Conservation (phyloP, 2,888 invertebrate species). For the Trachelus troglodyta region DNA sequence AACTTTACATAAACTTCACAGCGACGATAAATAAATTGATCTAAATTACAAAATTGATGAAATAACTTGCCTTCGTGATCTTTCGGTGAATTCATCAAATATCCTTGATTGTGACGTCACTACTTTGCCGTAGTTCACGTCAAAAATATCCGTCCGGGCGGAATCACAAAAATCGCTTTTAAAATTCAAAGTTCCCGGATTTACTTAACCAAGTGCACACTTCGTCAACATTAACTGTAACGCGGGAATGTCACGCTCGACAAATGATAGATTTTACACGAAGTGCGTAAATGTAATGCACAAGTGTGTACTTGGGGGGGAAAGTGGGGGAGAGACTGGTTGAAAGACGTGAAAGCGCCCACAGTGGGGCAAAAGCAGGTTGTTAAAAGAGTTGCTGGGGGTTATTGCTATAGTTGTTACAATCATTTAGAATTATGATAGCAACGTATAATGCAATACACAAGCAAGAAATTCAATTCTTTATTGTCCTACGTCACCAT, state of each 20-base stretch:
- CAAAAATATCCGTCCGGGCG: not conserved
- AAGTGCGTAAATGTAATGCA: not conserved
- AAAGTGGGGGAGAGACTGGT: not conserved
- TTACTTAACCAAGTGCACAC: not conserved
- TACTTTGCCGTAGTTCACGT: not conserved
- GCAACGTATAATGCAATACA: not conserved
- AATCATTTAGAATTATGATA: not conserved
- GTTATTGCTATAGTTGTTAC: not conserved
- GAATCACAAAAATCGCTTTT: not conserved
- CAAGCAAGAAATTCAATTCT: not conserved
- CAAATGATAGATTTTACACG: not conserved
- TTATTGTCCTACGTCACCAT: not conserved
- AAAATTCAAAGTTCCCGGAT: not conserved
- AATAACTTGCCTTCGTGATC: conserved; percentile 26
- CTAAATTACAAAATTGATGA: not conserved
- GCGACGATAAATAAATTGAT: not conserved
- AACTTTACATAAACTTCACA: not conserved
- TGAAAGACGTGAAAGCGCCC: not conserved
- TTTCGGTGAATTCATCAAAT: conserved; percentile 33
- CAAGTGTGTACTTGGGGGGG: not conserved
- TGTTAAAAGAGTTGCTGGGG: not conserved
- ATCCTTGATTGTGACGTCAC: conserved; percentile 1
- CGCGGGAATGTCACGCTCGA: not conserved
- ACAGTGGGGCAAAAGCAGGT: not conserved
- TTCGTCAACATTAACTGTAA: not conserved